phyloP scores from a whole-genome alignment of 2,888 invertebrate genomes.

The Palloptera scutellata region DNA sequence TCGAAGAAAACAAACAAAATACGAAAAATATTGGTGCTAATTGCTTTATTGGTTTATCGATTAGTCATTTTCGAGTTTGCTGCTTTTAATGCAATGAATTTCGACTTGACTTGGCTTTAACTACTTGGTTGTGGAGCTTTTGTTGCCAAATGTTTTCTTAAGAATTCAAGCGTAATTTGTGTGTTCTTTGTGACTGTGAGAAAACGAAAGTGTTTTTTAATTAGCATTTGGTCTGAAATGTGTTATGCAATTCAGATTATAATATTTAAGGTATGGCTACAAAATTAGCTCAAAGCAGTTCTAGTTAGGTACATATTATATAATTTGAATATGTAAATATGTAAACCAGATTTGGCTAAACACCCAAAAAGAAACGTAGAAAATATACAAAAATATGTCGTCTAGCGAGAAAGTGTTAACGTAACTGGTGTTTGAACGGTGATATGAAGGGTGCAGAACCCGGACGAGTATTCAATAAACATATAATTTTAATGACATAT shows the following conservation, averaged over 20 bases:
- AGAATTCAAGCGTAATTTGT: not conserved
- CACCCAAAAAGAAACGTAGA: too few relatives aligned
- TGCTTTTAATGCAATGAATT: not conserved
- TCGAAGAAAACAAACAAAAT: not conserved
- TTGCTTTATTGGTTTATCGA: conserved; percentile 22
- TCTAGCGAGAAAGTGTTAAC: too few relatives aligned
- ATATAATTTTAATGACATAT: too few relatives aligned
- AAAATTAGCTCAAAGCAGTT: not conserved
- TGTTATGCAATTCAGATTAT: not conserved
- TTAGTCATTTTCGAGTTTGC: not conserved
- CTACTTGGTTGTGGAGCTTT: not conserved
- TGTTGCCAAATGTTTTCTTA: not conserved
- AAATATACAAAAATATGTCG: too few relatives aligned
- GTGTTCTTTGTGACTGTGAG: not conserved
- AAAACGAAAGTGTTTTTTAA: conserved; percentile 33
- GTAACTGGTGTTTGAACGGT: too few relatives aligned
- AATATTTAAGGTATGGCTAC: not conserved
- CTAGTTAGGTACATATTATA: too few relatives aligned
- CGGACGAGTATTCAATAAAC: too few relatives aligned
- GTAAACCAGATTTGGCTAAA: too few relatives aligned
- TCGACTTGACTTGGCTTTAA: not conserved
- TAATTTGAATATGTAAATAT: too few relatives aligned
- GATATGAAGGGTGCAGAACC: too few relatives aligned
- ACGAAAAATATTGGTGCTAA: conserved; percentile 25
- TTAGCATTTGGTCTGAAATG: conserved; percentile 45